Conservation (phyloP, 2,113 vertebrate genomes). For the Elgaria multicarinata region DNA sequence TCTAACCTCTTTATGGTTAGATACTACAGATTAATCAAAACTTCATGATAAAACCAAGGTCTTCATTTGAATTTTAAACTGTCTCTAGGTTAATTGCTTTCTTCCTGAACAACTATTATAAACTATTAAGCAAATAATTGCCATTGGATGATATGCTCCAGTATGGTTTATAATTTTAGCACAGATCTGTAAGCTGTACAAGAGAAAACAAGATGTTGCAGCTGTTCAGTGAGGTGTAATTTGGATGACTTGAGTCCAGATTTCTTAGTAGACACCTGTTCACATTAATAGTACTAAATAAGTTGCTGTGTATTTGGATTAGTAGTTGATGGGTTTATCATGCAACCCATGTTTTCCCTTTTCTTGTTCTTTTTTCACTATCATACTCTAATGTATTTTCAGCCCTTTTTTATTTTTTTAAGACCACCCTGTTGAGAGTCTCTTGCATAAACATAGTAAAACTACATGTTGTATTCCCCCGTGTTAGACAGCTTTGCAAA, state of each 20-base stretch:
- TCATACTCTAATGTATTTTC: not conserved
- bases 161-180: not conserved
- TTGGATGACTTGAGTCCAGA: not conserved
- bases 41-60: not conserved
- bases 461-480: not conserved
- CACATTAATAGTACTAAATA: not conserved
- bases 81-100: not conserved
- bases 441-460: not conserved
- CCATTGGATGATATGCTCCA: not conserved
- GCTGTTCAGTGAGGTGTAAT: not conserved
- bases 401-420: not conserved
- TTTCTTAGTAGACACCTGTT: too few species aligned
- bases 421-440: not conserved
- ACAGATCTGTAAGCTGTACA: not conserved
- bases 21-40: not conserved
- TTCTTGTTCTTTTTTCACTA: not conserved
- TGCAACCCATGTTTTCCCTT: not conserved
- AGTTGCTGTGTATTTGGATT: not conserved
- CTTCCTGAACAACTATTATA: not conserved
- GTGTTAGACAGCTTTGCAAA: slow-evolving; percentile 2
- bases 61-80: not conserved
- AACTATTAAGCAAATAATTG: not conserved
- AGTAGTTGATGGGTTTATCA: not conserved
- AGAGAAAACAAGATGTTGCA: not conserved
- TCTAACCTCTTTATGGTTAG: not conserved